Conservation (phyloP, 2,888 invertebrate genomes). For the Auanema freiburgensis region DNA sequence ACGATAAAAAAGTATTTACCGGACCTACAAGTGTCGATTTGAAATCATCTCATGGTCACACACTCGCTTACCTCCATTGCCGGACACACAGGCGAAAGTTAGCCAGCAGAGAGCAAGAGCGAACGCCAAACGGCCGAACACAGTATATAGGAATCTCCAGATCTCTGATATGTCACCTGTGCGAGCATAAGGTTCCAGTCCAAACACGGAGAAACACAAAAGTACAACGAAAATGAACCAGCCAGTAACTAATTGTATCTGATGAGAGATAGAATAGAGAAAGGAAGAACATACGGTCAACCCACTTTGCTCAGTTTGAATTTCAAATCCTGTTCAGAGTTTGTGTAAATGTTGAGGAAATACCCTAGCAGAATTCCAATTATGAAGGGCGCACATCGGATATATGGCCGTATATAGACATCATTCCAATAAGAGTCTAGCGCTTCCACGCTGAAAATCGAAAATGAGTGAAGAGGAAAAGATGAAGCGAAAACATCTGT, state of each 20-base stretch:
- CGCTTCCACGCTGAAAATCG: slow-evolving; percentile 46
- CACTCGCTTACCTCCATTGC: slow-evolving; percentile 47
- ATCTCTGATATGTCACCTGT: slow-evolving; percentile 59
- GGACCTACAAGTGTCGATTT: slow-evolving; percentile 38
- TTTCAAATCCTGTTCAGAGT: slow-evolving; percentile 32
- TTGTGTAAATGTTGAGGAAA: slow-evolving; percentile 52
- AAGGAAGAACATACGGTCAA: neutral
- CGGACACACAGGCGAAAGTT: slow-evolving; percentile 66
- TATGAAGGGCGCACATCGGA: slow-evolving; percentile 67
- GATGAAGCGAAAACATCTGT: slow-evolving; percentile 44
- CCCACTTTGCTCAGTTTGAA: slow-evolving; percentile 37
- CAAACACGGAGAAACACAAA: slow-evolving; percentile 60
- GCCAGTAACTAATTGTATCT: slow-evolving; percentile 29
- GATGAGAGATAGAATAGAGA: neutral
- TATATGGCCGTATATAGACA: slow-evolving; percentile 67
- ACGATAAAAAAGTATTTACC: slow-evolving; percentile 80
- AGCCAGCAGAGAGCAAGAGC: slow-evolving; percentile 67
- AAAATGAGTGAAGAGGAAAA: neutral
- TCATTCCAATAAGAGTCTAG: slow-evolving; percentile 62
- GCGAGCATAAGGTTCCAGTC: slow-evolving; percentile 56
- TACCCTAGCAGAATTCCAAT: slow-evolving; percentile 67
- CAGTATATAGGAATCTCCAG: slow-evolving; percentile 50
- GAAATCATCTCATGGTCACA: neutral
- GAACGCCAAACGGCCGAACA: slow-evolving; percentile 63
- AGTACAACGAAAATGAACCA: slow-evolving; percentile 35